Base-by-base conservation (phyloP, 2,797 vertebrate species). In the Selene dorsalis region DNA sequence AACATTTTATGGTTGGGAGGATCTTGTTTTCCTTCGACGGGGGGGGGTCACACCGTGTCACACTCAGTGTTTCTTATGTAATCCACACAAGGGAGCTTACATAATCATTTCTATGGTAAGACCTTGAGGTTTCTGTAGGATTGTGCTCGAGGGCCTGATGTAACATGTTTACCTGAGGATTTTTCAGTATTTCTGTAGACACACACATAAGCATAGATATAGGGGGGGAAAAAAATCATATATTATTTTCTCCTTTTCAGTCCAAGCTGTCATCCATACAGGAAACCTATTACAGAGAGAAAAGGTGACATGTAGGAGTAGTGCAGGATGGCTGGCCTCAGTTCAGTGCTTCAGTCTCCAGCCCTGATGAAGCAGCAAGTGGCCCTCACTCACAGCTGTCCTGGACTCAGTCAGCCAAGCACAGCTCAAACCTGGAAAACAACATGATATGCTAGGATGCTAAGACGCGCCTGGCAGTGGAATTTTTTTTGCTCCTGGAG, bases 331-430 rank as follows among this genome's bases (percentile, higher is more conserved):
- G 81, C 86, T 78, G 85, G 90, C 90, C 84, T 87, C 91, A 93
- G 88, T 89, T 91, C 89, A 92, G 86, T 83, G 89, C 79, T 73
- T 93, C 90, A 83, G 75, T 91, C 90, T 92, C 85, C 86, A 89
- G 73, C 77, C 87, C 84, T 88, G 90, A 87, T 91, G 71, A 88
- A 86, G 75, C 87, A 74, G 82, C 81, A 86, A 91, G 87, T 79
- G 84, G 84, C 83, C 84, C 91, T 94, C 89, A 92, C 88, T 93
- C 92, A 84, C 82, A 86, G 80, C 88, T 91, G 92, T 93, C 92
- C 87, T 72, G 80, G 82, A 87, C 72, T 79, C 92, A 92, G 83
- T 90, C 93, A 92, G 86, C 92, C 89, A 84, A 82, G 69, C 86
- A 85, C 68, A 61, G 76, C 66, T 88, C 83, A 77, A 76, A 83